Percentiles rank a stretch among this genome's conserved stretches.
These are phyloP conservation scores for Brachyhypopomus occidentalis DNA, from an alignment of 2,113 vertebrate species.

Conservation along the genomic window DNA sequence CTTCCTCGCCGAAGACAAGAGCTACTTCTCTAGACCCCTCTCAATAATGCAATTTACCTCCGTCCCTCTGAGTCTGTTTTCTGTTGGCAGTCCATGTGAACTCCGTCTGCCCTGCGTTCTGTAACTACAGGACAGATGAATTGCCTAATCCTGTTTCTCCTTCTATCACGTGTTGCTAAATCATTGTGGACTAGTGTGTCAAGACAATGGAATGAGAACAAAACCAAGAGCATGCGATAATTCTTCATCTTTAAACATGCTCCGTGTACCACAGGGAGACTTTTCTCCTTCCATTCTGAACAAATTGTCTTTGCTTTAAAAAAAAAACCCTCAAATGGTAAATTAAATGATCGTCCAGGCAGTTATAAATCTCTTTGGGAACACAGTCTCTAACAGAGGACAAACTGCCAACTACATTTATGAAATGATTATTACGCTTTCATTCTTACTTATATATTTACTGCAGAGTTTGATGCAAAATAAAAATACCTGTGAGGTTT, in stretches of 20 bases:
- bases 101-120: conserved; percentile 51
- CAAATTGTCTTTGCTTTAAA: conserved; percentile 10
- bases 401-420: not conserved
- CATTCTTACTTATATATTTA: not conserved
- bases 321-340: conserved; percentile 2
- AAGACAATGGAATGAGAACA: conserved; percentile 48
- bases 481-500: not conserved
- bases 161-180: conserved; percentile 53
- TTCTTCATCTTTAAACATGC: conserved; percentile 33
- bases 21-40: conserved; percentile 42
- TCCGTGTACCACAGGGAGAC: conserved; percentile 7
- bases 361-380: not conserved
- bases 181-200: conserved; percentile 49
- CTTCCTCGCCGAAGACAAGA: conserved; percentile 39
- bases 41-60: conserved; percentile 50
- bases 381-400: not conserved
- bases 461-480: not conserved
- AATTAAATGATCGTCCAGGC: not conserved
- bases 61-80: conserved; percentile 50
- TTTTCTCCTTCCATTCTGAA: not conserved
- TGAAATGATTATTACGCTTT: not conserved
- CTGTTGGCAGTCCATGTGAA: conserved; percentile 56
- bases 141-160: conserved; percentile 47
- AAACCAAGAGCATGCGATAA: conserved; percentile 30
- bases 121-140: conserved; percentile 45